Evolutionary conservation across 2,797 vertebrate species (phyloP).

Genomic region (Taeniopygia guttata): DNA sequence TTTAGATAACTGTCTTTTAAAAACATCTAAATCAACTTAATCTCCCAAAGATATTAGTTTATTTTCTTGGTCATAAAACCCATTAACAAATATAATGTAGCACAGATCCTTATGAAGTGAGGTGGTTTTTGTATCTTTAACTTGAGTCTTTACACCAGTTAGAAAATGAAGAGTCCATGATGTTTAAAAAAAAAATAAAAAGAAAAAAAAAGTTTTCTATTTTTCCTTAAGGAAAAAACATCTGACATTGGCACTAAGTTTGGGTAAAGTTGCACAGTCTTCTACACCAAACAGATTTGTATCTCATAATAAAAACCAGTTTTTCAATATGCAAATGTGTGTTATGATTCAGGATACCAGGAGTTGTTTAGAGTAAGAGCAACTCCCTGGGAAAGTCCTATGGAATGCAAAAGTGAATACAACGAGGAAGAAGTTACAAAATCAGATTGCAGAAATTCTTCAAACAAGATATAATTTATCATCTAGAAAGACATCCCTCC

Average conservation of each 20-base stretch:
- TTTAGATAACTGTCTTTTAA: background rate
- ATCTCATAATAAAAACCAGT: background rate
- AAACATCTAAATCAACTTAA: background rate
- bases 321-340: background rate
- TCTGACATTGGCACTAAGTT: background rate
- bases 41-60: background rate
- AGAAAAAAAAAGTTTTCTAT: background rate
- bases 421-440: background rate
- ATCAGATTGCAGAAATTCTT: background rate
- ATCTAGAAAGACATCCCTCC: background rate
- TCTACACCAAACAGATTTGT: background rate
- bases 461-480: background rate
- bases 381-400: background rate
- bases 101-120: background rate
- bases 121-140: rapidly evolving
- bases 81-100: background rate
- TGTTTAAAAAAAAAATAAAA: background rate
- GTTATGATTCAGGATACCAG: background rate
- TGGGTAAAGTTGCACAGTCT: background rate
- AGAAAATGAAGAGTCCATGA: background rate
- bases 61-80: background rate
- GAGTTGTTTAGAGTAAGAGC: background rate
- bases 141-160: background rate
- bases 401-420: background rate
- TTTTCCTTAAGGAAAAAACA: background rate